These are phyloP conservation scores for Phataginus tetradactyla DNA, from an alignment of 2,797 vertebrate genomes.

Conservation along the genomic window DNA sequence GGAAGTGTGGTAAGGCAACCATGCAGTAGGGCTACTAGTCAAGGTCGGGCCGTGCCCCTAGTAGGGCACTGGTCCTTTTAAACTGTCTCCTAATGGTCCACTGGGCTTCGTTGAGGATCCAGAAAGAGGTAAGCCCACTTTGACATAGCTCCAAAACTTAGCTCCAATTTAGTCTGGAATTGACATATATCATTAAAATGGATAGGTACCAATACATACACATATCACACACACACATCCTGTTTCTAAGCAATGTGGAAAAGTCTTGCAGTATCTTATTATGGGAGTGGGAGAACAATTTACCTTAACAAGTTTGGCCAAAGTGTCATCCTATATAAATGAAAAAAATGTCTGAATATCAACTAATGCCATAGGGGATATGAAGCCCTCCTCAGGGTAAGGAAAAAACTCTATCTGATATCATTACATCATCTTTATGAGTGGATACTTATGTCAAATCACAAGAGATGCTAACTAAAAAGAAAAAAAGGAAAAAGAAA, in stretches of 20 bases:
- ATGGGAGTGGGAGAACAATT: neutral
- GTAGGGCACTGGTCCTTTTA: neutral
- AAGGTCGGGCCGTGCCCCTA: accelerated
- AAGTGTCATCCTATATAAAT: neutral
- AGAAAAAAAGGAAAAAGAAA: neutral
- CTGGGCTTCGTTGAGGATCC: neutral
- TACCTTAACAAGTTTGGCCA: neutral
- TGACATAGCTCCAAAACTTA: neutral
- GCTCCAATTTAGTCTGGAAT: neutral
- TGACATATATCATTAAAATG: neutral
- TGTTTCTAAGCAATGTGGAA: neutral
- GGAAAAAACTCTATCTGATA: neutral
- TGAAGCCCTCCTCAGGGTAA: neutral
- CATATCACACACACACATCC: neutral
- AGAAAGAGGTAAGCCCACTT: neutral
- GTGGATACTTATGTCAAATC: neutral
- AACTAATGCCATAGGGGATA: neutral
- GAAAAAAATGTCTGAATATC: neutral
- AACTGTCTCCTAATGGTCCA: neutral
- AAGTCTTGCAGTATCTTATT: neutral
- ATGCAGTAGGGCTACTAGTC: accelerated
- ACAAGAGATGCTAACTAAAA: neutral
- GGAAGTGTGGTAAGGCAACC: neutral
- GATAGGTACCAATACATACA: neutral
- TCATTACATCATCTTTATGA: neutral